phyloP scores from a whole-genome alignment of 1,140 invertebrate genomes.

The Meloidogyne floridensis region DNA sequence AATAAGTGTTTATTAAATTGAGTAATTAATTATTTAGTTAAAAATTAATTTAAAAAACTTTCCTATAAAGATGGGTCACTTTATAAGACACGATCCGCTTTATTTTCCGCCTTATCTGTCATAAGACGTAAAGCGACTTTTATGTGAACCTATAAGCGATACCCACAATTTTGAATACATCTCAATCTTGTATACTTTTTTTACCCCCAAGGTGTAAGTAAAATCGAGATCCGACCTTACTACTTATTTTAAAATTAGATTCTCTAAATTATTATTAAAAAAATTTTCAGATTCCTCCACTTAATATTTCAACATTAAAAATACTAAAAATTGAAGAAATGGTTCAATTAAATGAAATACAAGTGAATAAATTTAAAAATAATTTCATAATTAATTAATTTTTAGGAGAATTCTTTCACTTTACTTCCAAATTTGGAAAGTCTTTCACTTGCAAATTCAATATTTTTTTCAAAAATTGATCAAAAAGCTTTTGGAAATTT shows the following conservation, averaged over 20 bases:
- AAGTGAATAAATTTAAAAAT: conserved; percentile 9
- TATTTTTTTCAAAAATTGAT: conserved; percentile 17
- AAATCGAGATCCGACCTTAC: too few species aligned
- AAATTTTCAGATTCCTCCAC: conserved; percentile 4
- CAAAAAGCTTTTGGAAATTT: conserved; percentile 11
- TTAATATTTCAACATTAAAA: conserved; percentile 6
- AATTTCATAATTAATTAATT: not conserved
- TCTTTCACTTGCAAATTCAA: conserved; percentile 20
- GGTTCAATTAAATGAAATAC: conserved; percentile 20
- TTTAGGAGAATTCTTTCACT: conserved; percentile 7
- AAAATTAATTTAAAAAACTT: too few species aligned
- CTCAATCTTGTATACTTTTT: too few species aligned
- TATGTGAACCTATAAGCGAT: too few species aligned
- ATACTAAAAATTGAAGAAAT: conserved; percentile 16
- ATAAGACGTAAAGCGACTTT: too few species aligned
- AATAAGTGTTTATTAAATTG: not conserved
- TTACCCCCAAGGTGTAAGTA: too few species aligned
- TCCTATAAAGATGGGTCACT: too few species aligned
- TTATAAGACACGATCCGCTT: too few species aligned
- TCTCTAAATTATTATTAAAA: not conserved
- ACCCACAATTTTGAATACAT: too few species aligned
- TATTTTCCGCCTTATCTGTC: too few species aligned
- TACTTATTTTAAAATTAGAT: not conserved
- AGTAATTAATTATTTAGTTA: not conserved
- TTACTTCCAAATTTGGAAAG: conserved; percentile 14